These are phyloP conservation scores for Taphrorychus bicolor DNA, from an alignment of 2,888 invertebrate genomes.

Conservation along the genomic window DNA sequence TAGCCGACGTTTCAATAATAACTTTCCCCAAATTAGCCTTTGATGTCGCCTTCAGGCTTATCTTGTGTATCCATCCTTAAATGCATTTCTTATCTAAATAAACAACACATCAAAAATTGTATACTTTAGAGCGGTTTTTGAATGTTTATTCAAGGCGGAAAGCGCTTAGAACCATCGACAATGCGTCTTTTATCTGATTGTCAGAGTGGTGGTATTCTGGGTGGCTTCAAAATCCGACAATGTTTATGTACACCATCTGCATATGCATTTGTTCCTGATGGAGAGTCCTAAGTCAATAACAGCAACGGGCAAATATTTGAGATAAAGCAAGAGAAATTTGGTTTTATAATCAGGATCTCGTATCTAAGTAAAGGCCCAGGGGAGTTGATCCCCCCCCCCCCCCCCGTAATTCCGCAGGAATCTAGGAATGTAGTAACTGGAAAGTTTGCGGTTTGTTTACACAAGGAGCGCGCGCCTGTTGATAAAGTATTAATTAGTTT, in stretches of 20 bases:
- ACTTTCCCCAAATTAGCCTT: too few species aligned
- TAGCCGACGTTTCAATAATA: too few species aligned
- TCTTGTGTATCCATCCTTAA: background rate
- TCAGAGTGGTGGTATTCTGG: too few species aligned
- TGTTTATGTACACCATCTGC: background rate
- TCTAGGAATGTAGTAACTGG: background rate
- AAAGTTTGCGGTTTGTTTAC: background rate
- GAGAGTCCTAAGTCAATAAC: background rate
- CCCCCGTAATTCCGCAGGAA: background rate
- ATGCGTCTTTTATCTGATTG: slow-evolving; percentile 1
- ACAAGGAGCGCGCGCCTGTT: background rate
- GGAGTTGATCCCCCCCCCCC: too few species aligned
- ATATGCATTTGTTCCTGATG: background rate
- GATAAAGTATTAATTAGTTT: slow-evolving; percentile 29
- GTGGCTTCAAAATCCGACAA: background rate
- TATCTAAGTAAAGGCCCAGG: too few species aligned
- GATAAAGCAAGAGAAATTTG: too few species aligned
- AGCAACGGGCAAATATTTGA: too few species aligned
- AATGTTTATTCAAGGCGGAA: slow-evolving; percentile 15
- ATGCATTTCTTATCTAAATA: slow-evolving; percentile 21
- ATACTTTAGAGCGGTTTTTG: slow-evolving; percentile 14
- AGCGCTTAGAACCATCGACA: background rate
- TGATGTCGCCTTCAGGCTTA: background rate
- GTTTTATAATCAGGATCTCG: too few species aligned
- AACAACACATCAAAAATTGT: slow-evolving; percentile 18